A percentile compares a stretch with the other conserved stretches of the same genome.
Conservation (phyloP, 2,113 vertebrate species). For the Ophiodon elongatus region DNA sequence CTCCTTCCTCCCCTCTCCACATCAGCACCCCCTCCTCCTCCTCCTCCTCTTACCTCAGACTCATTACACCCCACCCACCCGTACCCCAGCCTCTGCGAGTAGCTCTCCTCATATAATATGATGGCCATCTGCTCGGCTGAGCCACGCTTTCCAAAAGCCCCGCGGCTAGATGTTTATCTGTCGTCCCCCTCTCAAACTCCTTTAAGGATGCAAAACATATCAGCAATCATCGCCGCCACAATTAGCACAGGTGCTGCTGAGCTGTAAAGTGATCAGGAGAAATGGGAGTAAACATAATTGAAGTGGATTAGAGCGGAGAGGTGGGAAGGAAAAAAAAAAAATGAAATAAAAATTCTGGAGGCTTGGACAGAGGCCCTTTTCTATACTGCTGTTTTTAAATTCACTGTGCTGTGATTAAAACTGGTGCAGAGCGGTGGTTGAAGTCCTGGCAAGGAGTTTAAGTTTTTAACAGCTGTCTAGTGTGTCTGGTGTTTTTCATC, state of each 20-base stretch:
- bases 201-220: conserved; percentile 83
- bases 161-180: conserved; percentile 81
- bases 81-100: conserved; percentile 63
- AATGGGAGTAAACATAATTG: conserved; percentile 83
- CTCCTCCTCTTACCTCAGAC: conserved; percentile 65
- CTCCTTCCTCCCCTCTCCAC: conserved; percentile 27
- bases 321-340: conserved; percentile 64
- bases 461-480: conserved; percentile 72
- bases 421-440: conserved; percentile 57
- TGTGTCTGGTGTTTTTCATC: conserved; percentile 36
- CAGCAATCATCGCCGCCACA: conserved; percentile 78
- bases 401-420: conserved; percentile 81
- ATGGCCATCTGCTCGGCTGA: conserved; percentile 84
- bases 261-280: conserved; percentile 84
- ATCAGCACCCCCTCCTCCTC: conserved; percentile 40
- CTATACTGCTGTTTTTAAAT: conserved; percentile 74
- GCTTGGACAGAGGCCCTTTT: conserved; percentile 77
- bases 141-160: conserved; percentile 79
- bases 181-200: conserved; percentile 74
- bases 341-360: conserved; percentile 74
- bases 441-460: conserved; percentile 66
- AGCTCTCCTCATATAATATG: conserved; percentile 79
- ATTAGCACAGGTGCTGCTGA: conserved; percentile 82
- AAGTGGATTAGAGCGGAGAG: conserved; percentile 80
- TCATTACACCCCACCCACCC: conserved; percentile 79